phyloP scores from a whole-genome alignment of 2,797 vertebrate genomes.

The Megaceryle alcyon region DNA sequence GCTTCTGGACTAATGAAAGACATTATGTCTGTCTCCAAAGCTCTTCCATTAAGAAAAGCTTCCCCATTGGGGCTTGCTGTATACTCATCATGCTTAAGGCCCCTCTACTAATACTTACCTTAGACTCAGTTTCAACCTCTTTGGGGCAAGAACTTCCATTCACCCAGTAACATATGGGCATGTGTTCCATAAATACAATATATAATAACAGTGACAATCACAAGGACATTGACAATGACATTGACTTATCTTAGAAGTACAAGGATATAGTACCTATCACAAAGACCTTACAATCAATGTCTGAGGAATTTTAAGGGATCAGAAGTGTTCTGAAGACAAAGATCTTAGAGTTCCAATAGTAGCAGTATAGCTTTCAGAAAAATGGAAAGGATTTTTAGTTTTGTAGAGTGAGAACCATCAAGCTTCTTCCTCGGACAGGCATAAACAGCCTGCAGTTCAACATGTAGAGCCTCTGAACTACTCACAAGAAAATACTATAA shows the following conservation, averaged over 20 bases:
- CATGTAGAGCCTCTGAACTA: not conserved
- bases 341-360: not conserved
- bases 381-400: not conserved
- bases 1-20: not conserved
- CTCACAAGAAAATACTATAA: not conserved
- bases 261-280: not conserved
- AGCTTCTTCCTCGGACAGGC: not conserved
- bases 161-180: not conserved
- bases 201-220: not conserved
- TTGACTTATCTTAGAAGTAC: not conserved
- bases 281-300: not conserved
- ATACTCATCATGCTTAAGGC: not conserved
- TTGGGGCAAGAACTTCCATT: not conserved
- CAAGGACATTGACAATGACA: not conserved
- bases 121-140: not conserved
- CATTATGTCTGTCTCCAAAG: not conserved
- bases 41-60: not conserved
- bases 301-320: not conserved
- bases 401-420: not conserved
- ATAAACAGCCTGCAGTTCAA: not conserved
- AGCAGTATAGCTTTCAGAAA: not conserved
- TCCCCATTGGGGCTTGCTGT: not conserved
- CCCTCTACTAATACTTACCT: not conserved
- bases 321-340: not conserved
- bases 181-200: not conserved